phyloP scores from a whole-genome alignment of 1,140 invertebrate genomes.

The Mycetomoellerius zeteki region DNA sequence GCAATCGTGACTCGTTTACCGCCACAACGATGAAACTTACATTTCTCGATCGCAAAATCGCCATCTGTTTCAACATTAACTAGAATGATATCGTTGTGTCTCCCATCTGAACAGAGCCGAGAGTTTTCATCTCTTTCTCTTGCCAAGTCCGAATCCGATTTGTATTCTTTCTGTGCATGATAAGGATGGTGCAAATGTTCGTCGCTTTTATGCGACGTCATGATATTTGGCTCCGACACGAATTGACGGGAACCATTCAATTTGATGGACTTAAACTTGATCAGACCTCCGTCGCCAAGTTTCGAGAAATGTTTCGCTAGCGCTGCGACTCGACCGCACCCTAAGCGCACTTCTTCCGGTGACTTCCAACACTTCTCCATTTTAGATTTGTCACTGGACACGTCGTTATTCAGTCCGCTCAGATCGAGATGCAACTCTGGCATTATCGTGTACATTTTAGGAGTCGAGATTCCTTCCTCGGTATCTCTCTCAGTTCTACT shows the following conservation, averaged over 20 bases:
- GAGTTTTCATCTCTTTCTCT: neutral
- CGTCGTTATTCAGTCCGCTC: constrained; percentile 82
- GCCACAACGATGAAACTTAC: constrained; percentile 27
- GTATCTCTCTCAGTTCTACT: neutral
- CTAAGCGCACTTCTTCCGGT: constrained; percentile 88
- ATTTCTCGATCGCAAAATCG: constrained; percentile 17
- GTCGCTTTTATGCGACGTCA: constrained; percentile 69
- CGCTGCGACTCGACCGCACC: constrained; percentile 88
- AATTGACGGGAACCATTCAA: constrained; percentile 77
- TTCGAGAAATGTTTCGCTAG: constrained; percentile 88
- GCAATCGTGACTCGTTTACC: constrained; percentile 15
- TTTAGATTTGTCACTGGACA: constrained; percentile 84
- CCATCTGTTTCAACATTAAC: neutral
- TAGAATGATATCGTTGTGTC: neutral
- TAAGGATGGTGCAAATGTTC: neutral
- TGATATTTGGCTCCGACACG: constrained; percentile 84
- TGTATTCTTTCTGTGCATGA: neutral
- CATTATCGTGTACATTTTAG: constrained; percentile 74
- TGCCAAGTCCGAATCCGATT: constrained; percentile 60
- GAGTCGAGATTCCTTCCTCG: constrained; percentile 45
- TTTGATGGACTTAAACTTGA: constrained; percentile 79
- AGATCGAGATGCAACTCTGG: constrained; percentile 83
- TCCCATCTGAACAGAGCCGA: neutral
- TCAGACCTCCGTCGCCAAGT: constrained; percentile 85
- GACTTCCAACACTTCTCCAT: constrained; percentile 88